Conservation (phyloP, 64 coral and sea anemone species). For the Platygyra sinensis region DNA sequence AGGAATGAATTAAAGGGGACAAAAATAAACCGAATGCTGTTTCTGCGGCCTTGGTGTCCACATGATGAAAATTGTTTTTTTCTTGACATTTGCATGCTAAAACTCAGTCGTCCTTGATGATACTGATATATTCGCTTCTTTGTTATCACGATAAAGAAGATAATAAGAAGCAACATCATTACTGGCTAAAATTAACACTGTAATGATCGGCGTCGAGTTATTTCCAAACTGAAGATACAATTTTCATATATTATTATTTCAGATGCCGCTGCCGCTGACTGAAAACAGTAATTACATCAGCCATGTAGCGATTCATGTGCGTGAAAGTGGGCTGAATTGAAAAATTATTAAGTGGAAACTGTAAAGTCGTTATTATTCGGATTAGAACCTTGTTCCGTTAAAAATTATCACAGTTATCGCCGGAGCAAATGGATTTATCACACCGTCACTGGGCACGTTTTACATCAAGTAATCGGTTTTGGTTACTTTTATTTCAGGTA, state of each 20-base stretch:
- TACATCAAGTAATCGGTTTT: no score
- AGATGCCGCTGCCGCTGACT: background rate
- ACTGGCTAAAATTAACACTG: constrained; percentile 8
- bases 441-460: no score
- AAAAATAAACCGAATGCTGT: background rate
- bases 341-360: background rate
- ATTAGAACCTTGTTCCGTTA: background rate
- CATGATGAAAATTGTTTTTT: background rate
- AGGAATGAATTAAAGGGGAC: background rate
- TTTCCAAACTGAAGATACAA: background rate
- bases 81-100: background rate
- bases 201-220: background rate
- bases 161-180: background rate
- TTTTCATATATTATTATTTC: background rate
- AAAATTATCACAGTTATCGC: no score
- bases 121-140: background rate
- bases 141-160: background rate
- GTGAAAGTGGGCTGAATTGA: background rate
- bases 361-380: background rate
- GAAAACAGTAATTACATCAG: background rate
- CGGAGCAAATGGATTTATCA: no score
- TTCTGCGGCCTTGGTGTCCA: background rate
- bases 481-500: no score
- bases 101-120: background rate
- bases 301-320: background rate